Percentiles rank a stretch among this genome's conserved stretches.
These are phyloP conservation scores for Plutomurus gul DNA, from an alignment of 1,140 invertebrate genomes.

Conservation along the genomic window DNA sequence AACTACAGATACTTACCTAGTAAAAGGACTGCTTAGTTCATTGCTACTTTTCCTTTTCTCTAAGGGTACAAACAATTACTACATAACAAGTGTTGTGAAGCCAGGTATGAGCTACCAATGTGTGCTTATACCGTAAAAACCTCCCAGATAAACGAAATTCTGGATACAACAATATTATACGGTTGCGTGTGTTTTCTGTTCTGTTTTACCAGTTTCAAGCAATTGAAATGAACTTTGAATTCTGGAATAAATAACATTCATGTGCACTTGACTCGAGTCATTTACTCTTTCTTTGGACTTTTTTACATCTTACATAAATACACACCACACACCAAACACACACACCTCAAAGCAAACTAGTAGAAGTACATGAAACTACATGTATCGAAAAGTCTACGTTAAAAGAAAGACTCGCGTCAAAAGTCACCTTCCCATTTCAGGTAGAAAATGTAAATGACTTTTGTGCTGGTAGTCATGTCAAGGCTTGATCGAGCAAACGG, in stretches of 20 bases:
- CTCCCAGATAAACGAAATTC: too few species aligned
- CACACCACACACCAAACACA: conserved; percentile 1
- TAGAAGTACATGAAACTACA: background rate
- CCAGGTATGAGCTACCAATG: too few species aligned
- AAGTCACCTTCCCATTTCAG: background rate
- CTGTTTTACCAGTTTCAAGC: conserved; percentile 10
- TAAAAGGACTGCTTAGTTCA: background rate
- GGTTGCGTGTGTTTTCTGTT: too few species aligned
- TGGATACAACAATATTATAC: too few species aligned
- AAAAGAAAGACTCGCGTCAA: background rate
- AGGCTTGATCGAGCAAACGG: background rate
- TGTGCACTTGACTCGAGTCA: conserved; percentile 26
- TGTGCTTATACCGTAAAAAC: too few species aligned
- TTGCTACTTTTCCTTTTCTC: too few species aligned
- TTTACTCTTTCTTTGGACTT: background rate
- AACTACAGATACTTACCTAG: too few species aligned
- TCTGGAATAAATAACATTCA: background rate
- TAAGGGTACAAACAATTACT: too few species aligned
- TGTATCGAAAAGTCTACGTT: background rate
- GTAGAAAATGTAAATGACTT: background rate
- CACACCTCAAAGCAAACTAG: background rate
- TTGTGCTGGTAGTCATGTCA: background rate
- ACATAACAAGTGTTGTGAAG: too few species aligned
- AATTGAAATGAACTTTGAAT: background rate
- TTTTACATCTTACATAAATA: background rate